These are phyloP conservation scores for Chitala chitala DNA, from an alignment of 2,113 vertebrate species.

Conservation along the genomic window DNA sequence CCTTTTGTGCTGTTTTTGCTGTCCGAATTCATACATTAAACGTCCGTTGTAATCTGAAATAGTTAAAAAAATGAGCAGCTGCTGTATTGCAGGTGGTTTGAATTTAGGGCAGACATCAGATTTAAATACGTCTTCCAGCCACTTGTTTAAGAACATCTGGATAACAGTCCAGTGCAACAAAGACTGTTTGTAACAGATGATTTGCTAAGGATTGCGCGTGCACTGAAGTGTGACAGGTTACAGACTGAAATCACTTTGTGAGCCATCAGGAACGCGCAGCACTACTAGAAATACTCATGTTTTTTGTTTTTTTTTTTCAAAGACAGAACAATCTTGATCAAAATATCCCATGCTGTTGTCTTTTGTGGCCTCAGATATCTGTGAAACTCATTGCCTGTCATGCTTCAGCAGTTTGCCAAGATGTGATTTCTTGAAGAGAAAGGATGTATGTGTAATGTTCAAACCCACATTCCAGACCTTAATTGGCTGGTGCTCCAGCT, in stretches of 20 bases:
- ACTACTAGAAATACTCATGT: not conserved
- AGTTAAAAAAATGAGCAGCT: not conserved
- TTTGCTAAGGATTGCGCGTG: too few species aligned
- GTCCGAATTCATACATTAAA: not conserved
- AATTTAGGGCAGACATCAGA: not conserved
- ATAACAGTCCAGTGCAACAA: not conserved
- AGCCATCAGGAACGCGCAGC: conserved; percentile 18
- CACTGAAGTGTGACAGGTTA: not conserved
- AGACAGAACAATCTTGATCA: not conserved
- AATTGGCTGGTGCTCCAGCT: too few species aligned
- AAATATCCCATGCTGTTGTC: not conserved
- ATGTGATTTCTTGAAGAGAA: too few species aligned
- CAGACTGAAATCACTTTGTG: conserved; percentile 8
- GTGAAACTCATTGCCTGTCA: conserved; percentile 11
- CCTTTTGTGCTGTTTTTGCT: not conserved
- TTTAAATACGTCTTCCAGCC: not conserved
- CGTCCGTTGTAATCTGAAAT: not conserved
- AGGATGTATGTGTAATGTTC: too few species aligned
- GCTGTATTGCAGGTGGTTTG: not conserved
- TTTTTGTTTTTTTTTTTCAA: not conserved
- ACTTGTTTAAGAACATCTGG: not conserved
- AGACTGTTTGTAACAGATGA: not conserved
- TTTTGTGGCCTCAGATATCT: conserved; percentile 9
- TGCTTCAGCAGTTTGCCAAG: too few species aligned
- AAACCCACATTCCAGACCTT: conserved; percentile 13